These are phyloP conservation scores for Sporophila hypoxantha DNA, from an alignment of 2,113 vertebrate species.

Conservation along the genomic window DNA sequence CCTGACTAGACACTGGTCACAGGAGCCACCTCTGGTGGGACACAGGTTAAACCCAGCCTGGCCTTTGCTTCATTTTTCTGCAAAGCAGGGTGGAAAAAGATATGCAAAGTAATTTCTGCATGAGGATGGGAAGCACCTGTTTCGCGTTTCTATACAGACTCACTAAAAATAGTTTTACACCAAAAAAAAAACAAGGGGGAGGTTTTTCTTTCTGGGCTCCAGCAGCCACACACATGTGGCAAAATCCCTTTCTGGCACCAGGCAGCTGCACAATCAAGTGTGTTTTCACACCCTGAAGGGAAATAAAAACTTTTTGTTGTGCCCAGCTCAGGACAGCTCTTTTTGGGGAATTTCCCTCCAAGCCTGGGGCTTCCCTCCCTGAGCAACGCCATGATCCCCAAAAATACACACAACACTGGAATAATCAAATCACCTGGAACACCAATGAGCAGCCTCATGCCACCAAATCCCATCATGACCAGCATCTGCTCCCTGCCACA, in stretches of 20 bases:
- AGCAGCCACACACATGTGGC: accelerated
- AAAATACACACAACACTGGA: accelerated
- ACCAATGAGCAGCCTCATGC: accelerated
- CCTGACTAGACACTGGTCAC: accelerated
- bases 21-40: background rate
- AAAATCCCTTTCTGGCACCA: background rate
- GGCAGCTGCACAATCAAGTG: background rate
- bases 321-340: background rate
- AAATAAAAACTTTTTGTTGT: background rate
- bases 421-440: background rate
- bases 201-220: background rate
- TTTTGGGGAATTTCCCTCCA: background rate
- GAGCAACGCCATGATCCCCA: accelerated
- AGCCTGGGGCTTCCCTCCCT: background rate
- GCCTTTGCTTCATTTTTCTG: background rate
- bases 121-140: background rate
- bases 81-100: background rate
- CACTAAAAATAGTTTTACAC: background rate
- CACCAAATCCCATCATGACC: background rate
- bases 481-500: background rate
- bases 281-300: background rate
- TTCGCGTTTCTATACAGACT: accelerated
- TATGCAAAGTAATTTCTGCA: background rate
- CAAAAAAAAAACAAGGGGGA: background rate
- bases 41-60: background rate